Conservation (phyloP, 2,113 vertebrate genomes). For the Pelmatolapia mariae region DNA sequence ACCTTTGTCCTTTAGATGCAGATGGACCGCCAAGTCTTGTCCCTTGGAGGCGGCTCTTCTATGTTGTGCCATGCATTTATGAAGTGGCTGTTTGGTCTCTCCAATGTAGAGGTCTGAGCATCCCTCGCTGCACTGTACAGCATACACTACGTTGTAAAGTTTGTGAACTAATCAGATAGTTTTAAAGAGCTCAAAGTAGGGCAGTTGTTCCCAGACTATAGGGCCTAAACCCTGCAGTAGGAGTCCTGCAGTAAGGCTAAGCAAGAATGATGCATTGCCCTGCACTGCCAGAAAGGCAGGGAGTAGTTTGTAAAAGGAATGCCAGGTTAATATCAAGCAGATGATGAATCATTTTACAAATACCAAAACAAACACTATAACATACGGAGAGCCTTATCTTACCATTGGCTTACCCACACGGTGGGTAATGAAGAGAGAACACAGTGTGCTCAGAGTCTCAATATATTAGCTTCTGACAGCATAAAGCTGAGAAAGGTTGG, state of each 20-base stretch:
- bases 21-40: not conserved
- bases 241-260: not conserved
- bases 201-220: not conserved
- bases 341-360: not conserved
- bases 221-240: not conserved
- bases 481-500: not conserved
- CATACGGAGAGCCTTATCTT: not conserved
- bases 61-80: not conserved
- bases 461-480: not conserved
- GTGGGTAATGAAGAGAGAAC: not conserved
- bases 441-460: not conserved
- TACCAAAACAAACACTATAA: not conserved
- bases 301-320: not conserved
- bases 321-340: not conserved
- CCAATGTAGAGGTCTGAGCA: not conserved
- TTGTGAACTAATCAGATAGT: not conserved
- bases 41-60: not conserved
- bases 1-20: not conserved
- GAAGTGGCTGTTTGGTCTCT: not conserved
- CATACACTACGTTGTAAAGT: not conserved
- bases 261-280: not conserved
- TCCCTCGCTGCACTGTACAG: rapidly evolving
- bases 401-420: not conserved
- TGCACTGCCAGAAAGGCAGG: not conserved
- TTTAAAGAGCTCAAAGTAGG: not conserved